Percentiles rank a stretch among this genome's conserved stretches.
Evolutionary conservation across 2,888 invertebrate genomes (phyloP).

Genomic region (Chesias legatella): DNA sequence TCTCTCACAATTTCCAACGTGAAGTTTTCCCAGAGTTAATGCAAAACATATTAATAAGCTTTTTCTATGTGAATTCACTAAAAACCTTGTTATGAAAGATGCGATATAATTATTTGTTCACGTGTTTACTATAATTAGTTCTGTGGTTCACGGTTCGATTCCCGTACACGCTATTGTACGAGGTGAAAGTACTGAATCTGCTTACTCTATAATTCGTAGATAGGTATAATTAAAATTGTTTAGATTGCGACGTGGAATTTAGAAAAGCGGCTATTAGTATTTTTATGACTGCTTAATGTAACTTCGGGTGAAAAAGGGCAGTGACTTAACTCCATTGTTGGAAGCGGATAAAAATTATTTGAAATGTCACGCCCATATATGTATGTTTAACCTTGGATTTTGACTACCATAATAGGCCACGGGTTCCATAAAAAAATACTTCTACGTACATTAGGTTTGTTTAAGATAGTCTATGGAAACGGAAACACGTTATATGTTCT

Average conservation of each 20-base stretch:
- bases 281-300: too few species aligned
- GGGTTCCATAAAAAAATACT: too few species aligned
- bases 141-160: slow-evolving; percentile 39
- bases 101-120: slow-evolving; percentile 46
- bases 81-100: background rate
- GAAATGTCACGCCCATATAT: too few species aligned
- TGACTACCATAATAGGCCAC: too few species aligned
- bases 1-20: too few species aligned
- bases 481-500: too few species aligned
- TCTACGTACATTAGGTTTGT: too few species aligned
- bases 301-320: slow-evolving; percentile 17
- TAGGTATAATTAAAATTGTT: slow-evolving; percentile 32
- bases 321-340: slow-evolving; percentile 7
- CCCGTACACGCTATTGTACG: slow-evolving; percentile 34
- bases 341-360: too few species aligned
- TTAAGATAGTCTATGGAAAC: too few species aligned
- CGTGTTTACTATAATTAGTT: slow-evolving; percentile 19
- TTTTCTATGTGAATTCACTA: slow-evolving; percentile 34
- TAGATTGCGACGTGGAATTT: slow-evolving; percentile 27
- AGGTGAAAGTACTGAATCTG: slow-evolving; percentile 30
- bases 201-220: slow-evolving; percentile 15
- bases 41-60: background rate
- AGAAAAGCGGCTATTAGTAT: slow-evolving; percentile 9
- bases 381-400: too few species aligned
- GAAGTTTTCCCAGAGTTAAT: too few species aligned